A percentile compares a stretch with the other conserved stretches of the same genome.
Conservation (phyloP, 2,113 vertebrate species). For the Campylomormyrus numenius region DNA sequence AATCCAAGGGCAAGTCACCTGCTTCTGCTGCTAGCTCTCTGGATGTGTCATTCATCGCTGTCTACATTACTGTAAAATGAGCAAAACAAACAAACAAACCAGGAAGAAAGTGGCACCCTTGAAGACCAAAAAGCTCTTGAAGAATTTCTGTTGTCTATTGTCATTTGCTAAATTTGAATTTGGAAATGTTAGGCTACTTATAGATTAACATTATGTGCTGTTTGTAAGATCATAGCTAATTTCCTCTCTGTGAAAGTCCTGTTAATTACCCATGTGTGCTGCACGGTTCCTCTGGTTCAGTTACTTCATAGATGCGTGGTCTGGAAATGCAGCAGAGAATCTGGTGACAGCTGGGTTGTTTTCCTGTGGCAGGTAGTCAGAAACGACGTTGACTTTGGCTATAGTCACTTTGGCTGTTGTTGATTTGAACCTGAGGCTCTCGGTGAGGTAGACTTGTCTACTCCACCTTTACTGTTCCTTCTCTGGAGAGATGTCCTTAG, state of each 20-base stretch:
- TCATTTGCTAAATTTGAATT: not conserved
- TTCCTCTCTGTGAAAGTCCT: not conserved
- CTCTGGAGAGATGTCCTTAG: not conserved
- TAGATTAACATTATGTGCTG: not conserved
- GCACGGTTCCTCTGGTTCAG: not conserved
- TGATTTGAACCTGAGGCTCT: not conserved
- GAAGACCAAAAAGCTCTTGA: not conserved
- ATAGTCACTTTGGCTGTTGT: not conserved
- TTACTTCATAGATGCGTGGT: not conserved
- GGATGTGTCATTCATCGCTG: constrained; percentile 18
- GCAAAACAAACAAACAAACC: constrained; percentile 17
- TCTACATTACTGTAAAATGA: not conserved
- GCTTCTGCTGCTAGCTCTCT: not conserved
- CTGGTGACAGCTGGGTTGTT: not conserved
- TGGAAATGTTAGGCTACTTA: not conserved
- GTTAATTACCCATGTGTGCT: not conserved
- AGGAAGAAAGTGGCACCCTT: not conserved
- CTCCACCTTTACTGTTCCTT: not conserved
- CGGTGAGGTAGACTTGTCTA: not conserved
- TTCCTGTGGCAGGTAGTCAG: not conserved
- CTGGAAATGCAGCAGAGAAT: not conserved
- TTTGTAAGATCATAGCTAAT: not conserved
- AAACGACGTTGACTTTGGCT: not conserved
- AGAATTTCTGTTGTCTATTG: not conserved
- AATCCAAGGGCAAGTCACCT: constrained; percentile 21